Evolutionary conservation across 2,888 invertebrate genomes (phyloP).

Genomic region (Argyra leucocephala): DNA sequence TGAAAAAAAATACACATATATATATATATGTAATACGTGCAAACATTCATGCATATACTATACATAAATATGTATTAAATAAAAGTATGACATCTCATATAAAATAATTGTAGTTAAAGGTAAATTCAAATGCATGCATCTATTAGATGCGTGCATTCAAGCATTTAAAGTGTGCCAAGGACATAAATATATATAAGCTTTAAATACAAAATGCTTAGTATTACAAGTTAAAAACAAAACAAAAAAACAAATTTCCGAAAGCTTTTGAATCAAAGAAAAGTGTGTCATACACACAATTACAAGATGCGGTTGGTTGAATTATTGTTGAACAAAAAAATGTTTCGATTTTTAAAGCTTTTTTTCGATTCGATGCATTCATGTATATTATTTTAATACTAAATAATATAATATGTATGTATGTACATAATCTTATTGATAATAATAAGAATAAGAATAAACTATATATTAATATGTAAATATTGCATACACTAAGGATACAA

Average conservation of each 20-base stretch:
- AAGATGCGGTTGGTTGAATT: background rate
- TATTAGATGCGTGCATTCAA: slow-evolving; percentile 22
- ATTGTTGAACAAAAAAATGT: background rate
- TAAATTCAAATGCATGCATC: slow-evolving; percentile 8
- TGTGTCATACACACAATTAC: background rate
- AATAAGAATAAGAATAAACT: too few species aligned
- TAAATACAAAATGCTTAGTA: slow-evolving; percentile 13
- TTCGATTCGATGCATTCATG: too few species aligned
- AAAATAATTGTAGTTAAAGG: background rate
- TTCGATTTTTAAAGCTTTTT: too few species aligned
- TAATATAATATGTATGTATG: too few species aligned
- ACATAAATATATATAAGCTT: slow-evolving; percentile 22
- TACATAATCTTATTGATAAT: too few species aligned
- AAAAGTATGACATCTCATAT: background rate
- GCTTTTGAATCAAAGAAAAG: background rate
- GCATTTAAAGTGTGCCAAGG: slow-evolving; percentile 27
- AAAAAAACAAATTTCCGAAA: background rate
- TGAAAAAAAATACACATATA: too few species aligned
- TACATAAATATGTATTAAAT: background rate
- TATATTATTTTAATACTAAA: too few species aligned
- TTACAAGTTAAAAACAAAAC: background rate
- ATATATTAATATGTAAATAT: too few species aligned
- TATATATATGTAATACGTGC: background rate
- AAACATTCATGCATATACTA: too few species aligned
- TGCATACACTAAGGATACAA: too few species aligned